Conservation (phyloP, 2,797 vertebrate species). For the Galago senegalensis region DNA sequence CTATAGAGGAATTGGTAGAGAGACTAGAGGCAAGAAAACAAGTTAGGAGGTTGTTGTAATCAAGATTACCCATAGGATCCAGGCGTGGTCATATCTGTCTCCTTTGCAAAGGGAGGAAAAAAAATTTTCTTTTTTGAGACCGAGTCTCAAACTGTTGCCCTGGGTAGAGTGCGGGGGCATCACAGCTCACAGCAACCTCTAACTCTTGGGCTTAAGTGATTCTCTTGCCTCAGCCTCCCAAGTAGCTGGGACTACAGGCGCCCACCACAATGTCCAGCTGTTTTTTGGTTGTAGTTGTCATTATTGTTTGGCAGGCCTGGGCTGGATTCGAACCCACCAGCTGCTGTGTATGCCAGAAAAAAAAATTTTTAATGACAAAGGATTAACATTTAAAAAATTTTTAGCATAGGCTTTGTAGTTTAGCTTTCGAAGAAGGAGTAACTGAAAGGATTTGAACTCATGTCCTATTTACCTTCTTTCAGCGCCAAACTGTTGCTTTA, state of each 20-base stretch:
- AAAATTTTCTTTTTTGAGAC: neutral
- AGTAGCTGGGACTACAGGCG: too few relatives aligned
- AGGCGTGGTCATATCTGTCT: constrained; percentile 3
- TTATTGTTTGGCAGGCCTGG: too few relatives aligned
- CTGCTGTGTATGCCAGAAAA: neutral
- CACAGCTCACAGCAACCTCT: too few relatives aligned
- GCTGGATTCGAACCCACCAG: too few relatives aligned
- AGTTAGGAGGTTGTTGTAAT: constrained; percentile 29
- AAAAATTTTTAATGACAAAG: neutral
- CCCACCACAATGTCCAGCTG: too few relatives aligned
- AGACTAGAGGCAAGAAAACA: constrained; percentile 40
- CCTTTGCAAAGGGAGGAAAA: neutral
- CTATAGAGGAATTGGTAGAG: neutral
- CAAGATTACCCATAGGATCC: neutral
- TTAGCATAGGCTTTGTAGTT: neutral
- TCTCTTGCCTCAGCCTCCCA: too few relatives aligned
- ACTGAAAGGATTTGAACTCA: neutral
- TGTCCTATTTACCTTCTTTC: constrained; percentile 3
- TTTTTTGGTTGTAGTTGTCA: too few relatives aligned
- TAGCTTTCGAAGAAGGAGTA: neutral
- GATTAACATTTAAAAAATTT: constrained; percentile 49
- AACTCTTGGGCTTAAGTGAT: too few relatives aligned
- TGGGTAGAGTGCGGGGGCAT: too few relatives aligned
- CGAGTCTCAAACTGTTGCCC: too few relatives aligned
- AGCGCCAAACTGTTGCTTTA: neutral